Evolutionary conservation across 1,140 invertebrate species (phyloP).

Genomic region (Neoseiulus cucumeris): DNA sequence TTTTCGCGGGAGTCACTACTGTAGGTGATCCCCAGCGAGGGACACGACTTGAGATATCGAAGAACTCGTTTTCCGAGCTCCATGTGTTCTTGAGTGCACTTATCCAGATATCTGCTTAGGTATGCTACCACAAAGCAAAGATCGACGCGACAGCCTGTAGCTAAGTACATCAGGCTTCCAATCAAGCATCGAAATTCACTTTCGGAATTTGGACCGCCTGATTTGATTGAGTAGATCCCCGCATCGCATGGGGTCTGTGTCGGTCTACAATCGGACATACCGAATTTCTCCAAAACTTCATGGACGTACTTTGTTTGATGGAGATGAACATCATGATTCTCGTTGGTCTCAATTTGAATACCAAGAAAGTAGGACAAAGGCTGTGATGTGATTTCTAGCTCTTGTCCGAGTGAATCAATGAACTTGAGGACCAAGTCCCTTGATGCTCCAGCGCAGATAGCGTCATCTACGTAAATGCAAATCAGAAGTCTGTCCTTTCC

Average conservation of each 20-base stretch:
- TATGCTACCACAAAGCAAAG: not conserved
- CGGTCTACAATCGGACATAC: slow-evolving; percentile 21
- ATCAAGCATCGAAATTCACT: slow-evolving; percentile 3
- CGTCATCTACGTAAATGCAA: slow-evolving; percentile 16
- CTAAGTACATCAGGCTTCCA: slow-evolving; percentile 8
- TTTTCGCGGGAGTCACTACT: not conserved
- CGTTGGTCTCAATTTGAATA: slow-evolving; percentile 9
- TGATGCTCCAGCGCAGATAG: slow-evolving; percentile 10
- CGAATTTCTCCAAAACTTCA: slow-evolving; percentile 20
- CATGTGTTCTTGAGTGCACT: slow-evolving; percentile 8
- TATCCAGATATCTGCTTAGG: not conserved
- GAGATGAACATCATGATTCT: not conserved
- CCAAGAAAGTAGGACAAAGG: slow-evolving; percentile 8
- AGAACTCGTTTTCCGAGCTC: slow-evolving; percentile 2
- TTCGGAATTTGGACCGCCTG: not conserved
- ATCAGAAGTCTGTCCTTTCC: slow-evolving; percentile 1
- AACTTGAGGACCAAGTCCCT: slow-evolving; percentile 17
- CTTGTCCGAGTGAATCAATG: not conserved
- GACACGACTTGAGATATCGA: slow-evolving; percentile 11
- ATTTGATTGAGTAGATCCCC: not conserved
- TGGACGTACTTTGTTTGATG: slow-evolving; percentile 15
- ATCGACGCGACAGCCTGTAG: slow-evolving; percentile 4
- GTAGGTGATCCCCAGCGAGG: not conserved
- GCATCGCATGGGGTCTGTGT: slow-evolving; percentile 23
- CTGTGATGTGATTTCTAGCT: slow-evolving; percentile 20